phyloP scores from a whole-genome alignment of 2,113 vertebrate genomes.

The Theristicus caerulescens region DNA sequence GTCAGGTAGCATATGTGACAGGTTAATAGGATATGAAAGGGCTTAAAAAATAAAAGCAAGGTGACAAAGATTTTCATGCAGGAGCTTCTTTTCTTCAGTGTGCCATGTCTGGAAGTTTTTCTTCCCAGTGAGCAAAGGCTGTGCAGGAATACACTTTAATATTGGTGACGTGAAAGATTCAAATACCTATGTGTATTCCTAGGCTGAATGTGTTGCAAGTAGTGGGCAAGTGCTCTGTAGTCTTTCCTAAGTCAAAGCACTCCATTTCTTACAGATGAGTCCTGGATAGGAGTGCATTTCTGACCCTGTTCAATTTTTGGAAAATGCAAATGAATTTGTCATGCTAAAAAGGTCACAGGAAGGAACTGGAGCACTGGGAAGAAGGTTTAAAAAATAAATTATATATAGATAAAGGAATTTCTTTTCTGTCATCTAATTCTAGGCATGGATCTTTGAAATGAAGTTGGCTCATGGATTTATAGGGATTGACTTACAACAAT shows the following conservation, averaged over 20 bases:
- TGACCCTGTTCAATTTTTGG: background rate
- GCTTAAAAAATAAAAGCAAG: background rate
- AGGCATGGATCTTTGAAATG: background rate
- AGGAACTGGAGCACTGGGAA: background rate
- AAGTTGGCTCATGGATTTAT: background rate
- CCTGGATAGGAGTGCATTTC: background rate
- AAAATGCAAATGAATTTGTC: background rate
- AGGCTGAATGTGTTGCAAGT: background rate
- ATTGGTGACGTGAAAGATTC: background rate
- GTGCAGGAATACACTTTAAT: background rate
- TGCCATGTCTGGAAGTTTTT: background rate
- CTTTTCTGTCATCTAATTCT: background rate
- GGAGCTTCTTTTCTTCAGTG: background rate
- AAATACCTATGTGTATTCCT: background rate
- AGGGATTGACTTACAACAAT: background rate
- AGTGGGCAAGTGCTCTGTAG: background rate
- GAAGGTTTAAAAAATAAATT: background rate
- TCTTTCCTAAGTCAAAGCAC: background rate
- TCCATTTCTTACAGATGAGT: background rate
- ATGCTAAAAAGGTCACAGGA: background rate
- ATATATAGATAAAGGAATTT: background rate
- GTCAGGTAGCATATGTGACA: no score
- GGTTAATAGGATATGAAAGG: background rate
- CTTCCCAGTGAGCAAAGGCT: background rate
- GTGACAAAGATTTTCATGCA: background rate